Evolutionary conservation across 64 coral and sea anemone genomes (phyloP), one percentile per base, ranked within the genome.

Genomic region (Astreopora myriophthalma): DNA sequence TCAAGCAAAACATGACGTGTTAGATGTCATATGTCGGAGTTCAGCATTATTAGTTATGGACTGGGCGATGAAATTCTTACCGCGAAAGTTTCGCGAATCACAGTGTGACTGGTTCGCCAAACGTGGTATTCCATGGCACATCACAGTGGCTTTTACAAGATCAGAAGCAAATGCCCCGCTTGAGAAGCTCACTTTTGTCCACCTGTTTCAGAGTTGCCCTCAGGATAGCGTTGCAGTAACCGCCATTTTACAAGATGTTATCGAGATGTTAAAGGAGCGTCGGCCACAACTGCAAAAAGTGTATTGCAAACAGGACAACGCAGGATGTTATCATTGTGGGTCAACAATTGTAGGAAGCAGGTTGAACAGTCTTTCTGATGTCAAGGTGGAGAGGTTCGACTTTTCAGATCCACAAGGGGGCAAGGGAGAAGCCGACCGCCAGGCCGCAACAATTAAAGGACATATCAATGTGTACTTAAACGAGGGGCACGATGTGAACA

Each of bases 331-430:
- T 19, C 76, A 91, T 36, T 80, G 76, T 55, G 88, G 76, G 1
- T 60, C 36, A 82, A 88, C 76, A 3, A 52, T 91, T 35, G 76
- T 91, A 3, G 26, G 36, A 80, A 35, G 76, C 75, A 79, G 11
- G 16, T 55, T 17, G 49, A 25, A n/a, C 61, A 64, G 61, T 64
- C 28, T 30, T 33, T 29, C 8, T 8, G 29, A 12, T 70, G 67
- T 70, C 27, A 73, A 82, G 48, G 78, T 90, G n/a, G 48, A 81
- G 20, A 46, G 76, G 58, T 60, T 80, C 27, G 61, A 90, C 48
- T 90, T 81, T 82, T 79, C 87, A 13, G 87, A 89, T 51, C 87
- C 87, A 3, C 87, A 42, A 78, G 87, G 73, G 0, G 73, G 75
- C 8, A 88, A 88, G 65, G 88, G 88, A n/a, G 63, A 46, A 48